Percentiles rank a stretch among this genome's conserved stretches.
Evolutionary conservation across 2,888 invertebrate species (phyloP).

Genomic region (Julus scandinavius): DNA sequence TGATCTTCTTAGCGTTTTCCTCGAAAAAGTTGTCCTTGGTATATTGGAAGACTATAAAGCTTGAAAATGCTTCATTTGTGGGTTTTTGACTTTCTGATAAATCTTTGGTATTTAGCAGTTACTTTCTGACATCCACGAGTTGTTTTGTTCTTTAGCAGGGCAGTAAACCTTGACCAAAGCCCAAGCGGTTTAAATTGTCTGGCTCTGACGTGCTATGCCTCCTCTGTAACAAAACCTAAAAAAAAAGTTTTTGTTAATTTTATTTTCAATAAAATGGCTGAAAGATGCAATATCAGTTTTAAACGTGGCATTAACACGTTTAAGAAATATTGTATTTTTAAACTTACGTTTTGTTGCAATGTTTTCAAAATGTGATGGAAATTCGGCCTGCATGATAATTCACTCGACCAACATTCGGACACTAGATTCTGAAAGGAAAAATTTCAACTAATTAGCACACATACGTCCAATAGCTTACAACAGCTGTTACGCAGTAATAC

Average conservation of each 20-base stretch:
- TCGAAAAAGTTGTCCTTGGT: constrained; percentile 3
- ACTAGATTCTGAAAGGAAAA: constrained; percentile 56
- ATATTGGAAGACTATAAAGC: constrained; percentile 45
- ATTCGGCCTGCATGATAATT: constrained; percentile 52
- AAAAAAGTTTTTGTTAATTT: constrained; percentile 28
- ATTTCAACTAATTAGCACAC: background rate
- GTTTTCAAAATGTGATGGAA: constrained; percentile 57
- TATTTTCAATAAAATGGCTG: background rate
- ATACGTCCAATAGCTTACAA: background rate
- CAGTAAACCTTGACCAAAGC: constrained; percentile 48
- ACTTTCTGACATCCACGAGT: background rate
- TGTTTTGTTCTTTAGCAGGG: background rate
- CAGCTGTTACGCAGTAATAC: too few species aligned
- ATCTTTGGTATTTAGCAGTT: background rate
- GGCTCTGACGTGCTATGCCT: constrained; percentile 56
- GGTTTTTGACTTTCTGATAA: background rate
- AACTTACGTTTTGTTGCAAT: constrained; percentile 58
- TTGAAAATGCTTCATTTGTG: background rate
- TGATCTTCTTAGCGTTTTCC: background rate
- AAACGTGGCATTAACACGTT: too few species aligned
- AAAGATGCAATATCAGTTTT: background rate
- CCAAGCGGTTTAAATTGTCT: constrained; percentile 55
- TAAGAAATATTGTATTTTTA: background rate
- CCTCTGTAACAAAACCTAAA: constrained; percentile 53
- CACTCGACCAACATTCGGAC: constrained; percentile 56